phyloP scores from a whole-genome alignment of 2,888 invertebrate genomes.

The Oxyteleia sp. region DNA sequence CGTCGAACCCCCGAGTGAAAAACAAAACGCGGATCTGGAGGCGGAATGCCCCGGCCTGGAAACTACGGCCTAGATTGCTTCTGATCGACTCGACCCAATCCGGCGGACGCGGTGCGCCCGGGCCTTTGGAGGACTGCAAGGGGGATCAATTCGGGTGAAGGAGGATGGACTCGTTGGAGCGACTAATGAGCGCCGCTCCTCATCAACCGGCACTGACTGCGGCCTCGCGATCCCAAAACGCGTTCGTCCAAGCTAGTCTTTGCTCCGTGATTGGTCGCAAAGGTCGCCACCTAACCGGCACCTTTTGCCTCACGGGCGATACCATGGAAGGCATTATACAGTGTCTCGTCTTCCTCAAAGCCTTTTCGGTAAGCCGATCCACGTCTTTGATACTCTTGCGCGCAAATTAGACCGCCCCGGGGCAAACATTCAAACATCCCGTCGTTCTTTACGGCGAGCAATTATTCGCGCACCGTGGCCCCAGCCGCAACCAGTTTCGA shows the following conservation, averaged over 20 bases:
- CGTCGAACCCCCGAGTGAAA: constrained; percentile 1
- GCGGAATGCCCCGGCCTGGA: neutral
- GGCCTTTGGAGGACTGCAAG: constrained; percentile 2
- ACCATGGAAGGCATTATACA: constrained; percentile 98
- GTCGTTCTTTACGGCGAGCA: constrained; percentile 22
- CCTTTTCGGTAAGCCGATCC: constrained; percentile 93
- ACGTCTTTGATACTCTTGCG: constrained; percentile 71
- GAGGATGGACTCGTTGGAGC: constrained; percentile 94
- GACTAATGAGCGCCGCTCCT: constrained; percentile 92
- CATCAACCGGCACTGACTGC: constrained; percentile 91
- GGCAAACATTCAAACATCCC: constrained; percentile 13
- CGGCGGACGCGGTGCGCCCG: neutral
- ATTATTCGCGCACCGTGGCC: constrained; percentile 5
- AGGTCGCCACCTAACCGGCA: constrained; percentile 94
- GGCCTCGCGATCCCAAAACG: constrained; percentile 90
- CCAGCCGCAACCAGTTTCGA: neutral
- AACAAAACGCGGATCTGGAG: neutral
- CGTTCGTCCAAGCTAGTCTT: constrained; percentile 89
- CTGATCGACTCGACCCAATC: constrained; percentile 3
- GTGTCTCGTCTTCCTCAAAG: constrained; percentile 96
- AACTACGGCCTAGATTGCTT: neutral
- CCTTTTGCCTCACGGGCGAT: constrained; percentile 96
- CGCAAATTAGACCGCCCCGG: constrained; percentile 49
- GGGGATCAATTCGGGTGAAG: constrained; percentile 74
- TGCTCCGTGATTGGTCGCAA: constrained; percentile 91